Evolutionary conservation across 2,113 vertebrate genomes (phyloP), one percentile per base, ranked within the genome.

Genomic region (Lates calcarifer): DNA sequence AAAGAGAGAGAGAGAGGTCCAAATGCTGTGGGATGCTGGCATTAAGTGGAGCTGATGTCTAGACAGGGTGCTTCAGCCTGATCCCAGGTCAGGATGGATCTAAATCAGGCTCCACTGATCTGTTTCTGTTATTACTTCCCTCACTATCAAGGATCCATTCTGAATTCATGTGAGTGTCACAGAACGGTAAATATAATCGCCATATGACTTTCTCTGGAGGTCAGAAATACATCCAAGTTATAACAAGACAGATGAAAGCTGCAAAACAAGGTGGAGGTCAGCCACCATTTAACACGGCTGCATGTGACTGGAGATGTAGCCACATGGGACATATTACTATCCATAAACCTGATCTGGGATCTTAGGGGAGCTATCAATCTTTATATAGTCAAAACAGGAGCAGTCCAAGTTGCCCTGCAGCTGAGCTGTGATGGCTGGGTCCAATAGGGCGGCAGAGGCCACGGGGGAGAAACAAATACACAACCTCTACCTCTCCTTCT

Each of bases 21-120:
- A 26, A n/a, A 20, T 62, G 67, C 47, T 58, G 47, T 61, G 67
- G 24, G 77, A 79, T 73, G 67, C 60, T 28, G 26, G 70, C 65
- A 72, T 67, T 67, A 85, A 86, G 85, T 61, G 78, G 79, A 75
- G 78, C 77, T 74, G 49, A 39, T 70, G 89, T 93, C 90, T 91
- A 92, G 90, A 93, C 81, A 80, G 51, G 55, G 81, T 89, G 79
- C 87, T 92, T 89, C 86, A 90, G 62, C 22, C 60, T 90, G 88
- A 90, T 90, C 92, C 84, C 68, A 67, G 86, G 77, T 81, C 89
- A 89, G 57, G 62, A 55, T 28, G 55, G 69, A 74, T 80, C 49
- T 53, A 31, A 69, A 85, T 49, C 55, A 47, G 65, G 12, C 62
- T 47, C 4, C 24, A 47, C 57, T 79, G 77, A 29, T 65, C 24